Base-by-base conservation (phyloP, 92 coral and sea anemone genomes). In the Paragorgia papillata region DNA sequence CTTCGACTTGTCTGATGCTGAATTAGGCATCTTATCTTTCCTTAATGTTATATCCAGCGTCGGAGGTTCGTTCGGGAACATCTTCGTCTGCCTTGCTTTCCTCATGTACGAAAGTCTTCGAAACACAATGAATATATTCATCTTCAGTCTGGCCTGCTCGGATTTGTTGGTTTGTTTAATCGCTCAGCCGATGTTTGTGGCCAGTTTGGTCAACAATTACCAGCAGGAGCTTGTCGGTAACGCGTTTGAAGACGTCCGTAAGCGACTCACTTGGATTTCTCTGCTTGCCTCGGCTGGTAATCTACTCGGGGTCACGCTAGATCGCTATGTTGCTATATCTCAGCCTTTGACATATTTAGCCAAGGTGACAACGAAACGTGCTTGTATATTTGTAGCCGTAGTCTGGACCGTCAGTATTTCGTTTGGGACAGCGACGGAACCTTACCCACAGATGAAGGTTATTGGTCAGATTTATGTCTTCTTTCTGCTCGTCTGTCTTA, bases 131-230 rank as follows among this genome's bases (percentile, higher is more conserved):
- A 93, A 93, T 79, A 56, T 82, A 25, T 93, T 93, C 64, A 88
- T 93, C 44, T 71, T 69, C 27, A 93, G 96, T 57, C 89, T 93
- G 12, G 96, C 97, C 10, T 59, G 85, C 21, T 96, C 97, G n/a
- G 97, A 93, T 74, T 80, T 93, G 20, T 68, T 90, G 26, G 97
- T 86, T 2, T 93, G 97, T 57, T 33, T 82, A 43, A 82, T 93
- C 29, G 88, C 96, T 43, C 96, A 93, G 69, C 97, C 96, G 15
- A 86, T 93, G 97, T 84, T 90, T 66, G 92, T 87, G 20, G 89
- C 85, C 0, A 85, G 80, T 30, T 49, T 93, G 30, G 50, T 66
- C 20, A 53, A 37, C 14, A 90, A 89, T 21, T 60, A 87, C 39
- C 79, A 76, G 15, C 85, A 77, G 12, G 85, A 74, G 39, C 29